Evolutionary conservation across 2,113 vertebrate genomes (phyloP), one percentile per base, ranked within the genome.

Genomic region (Pangasianodon gigas): DNA sequence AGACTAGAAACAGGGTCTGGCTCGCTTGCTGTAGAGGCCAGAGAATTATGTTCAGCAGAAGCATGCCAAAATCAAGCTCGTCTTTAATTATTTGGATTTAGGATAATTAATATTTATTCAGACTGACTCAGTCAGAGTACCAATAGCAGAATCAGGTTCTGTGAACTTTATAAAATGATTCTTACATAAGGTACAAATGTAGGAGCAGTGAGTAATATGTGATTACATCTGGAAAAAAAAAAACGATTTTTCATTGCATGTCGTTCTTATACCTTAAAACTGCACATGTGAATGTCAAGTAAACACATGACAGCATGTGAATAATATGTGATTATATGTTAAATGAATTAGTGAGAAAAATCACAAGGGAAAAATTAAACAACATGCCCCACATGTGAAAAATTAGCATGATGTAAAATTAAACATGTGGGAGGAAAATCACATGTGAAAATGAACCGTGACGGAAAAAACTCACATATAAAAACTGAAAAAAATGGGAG

Each of bases 61-160:
- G 58, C n/a, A 16, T 26, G 83, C 75, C 75, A 87, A 71, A 67
- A 67, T 77, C 46, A 86, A 86, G 77, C 48, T 79, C 3, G 21
- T 46, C 69, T 89, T 91, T 54, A 86, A 86, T 89, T 83, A 77
- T 54, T 75, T 84, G 62, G 10, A n/a, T 83, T 69, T 26, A 41
- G 11, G 58, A 88, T 52, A 51, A 62, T 54, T 71, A 41, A 69
- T 83, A 71, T 18, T 83, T 52, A 41, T 44, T 11, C 52, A 84
- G 48, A n/a, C 46, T 46, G 32, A 46, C 7, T 24, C 32, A 9
- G 13, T 41, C 24, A 41, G 51, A 56, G 54, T 6, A 75, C 32
- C 44, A 80, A 80, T 48, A 32, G 74, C 71, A 18, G 18, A 87
- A 44, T 58, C 69, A 56, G 67, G n/a, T 14, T 60, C 1, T 14